Base-by-base conservation (phyloP, 1,140 invertebrate genomes). In the Caenorhabditis tropicalis region DNA sequence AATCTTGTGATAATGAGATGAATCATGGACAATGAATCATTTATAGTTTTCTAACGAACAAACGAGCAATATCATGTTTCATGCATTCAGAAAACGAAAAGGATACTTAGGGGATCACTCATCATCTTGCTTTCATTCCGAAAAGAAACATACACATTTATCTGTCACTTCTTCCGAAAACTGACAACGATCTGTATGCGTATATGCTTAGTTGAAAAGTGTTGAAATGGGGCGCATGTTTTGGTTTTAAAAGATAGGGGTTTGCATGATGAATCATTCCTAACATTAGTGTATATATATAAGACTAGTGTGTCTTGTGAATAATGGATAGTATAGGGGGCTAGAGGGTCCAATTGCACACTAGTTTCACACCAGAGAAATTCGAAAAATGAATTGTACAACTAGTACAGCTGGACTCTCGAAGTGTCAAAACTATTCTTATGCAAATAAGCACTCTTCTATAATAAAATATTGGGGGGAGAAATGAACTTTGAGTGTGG, bases 41-140 rank as follows among this genome's bases (percentile, higher is more conserved):
- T n/a, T n/a, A n/a, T n/a, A n/a, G n/a, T n/a, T n/a, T n/a, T n/a
- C n/a, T n/a, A n/a, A 51, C 49, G 19, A n/a, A 51, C 6, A 51
- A 9, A 7, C 16, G 49, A n/a, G 21, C 49, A 51, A 51, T 43
- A 58, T 58, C n/a, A 58, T 58, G 53, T 58, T 58, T 27, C 53
- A 58, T 58, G 24, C 15, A 43, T 51, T 51, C 56, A 39, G n/a
- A 31, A 46, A 74, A 56, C 27, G 24, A 27, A 56, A 36, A 9
- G 58, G 65, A 74, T 74, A 24, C 65, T 74, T 74, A 74, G 36
- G 65, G 65, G 65, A 74, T 74, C 43, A 74, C 65, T 74, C 65
- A 74, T 74, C 36, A 74, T 74, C 65, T 74, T 21, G 33, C 36
- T 46, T 74, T 56, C 12, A 24, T 43, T 43, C 12, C 39, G 29